Base-by-base conservation (phyloP, 2,113 vertebrate genomes). In the Setophaga coronata region DNA sequence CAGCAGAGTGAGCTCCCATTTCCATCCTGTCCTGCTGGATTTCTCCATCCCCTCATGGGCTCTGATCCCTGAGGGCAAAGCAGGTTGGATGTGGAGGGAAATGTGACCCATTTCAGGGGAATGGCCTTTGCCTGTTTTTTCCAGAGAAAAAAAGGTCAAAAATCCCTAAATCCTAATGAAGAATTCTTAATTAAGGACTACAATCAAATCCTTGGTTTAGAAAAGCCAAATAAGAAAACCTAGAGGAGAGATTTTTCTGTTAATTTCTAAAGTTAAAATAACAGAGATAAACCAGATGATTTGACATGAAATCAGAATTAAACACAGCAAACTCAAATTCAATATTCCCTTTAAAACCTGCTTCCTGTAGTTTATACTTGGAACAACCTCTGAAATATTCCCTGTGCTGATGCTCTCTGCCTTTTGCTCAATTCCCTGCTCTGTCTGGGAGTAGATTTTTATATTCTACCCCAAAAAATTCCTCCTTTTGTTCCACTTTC, bases 1-100 rank as follows among this genome's bases (percentile, higher is more conserved):
- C 14, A 74, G 43, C 10, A 97, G 91, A 29, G 57, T 96, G 96
- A 99, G 98, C 87, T 98, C 92, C 26, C 88, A 48, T 83, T 97
- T 98, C 79, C 97, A 95, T 17, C 98, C 95, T 17, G 58, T 51
- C 19, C 50, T 65, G 25, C 93, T 82, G 20, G 25, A 14, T 38
- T 82, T 76, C 67, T 67, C 54, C 50, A 11, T 36, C 42, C 73
- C 54, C 61, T 66, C 70, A 42, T 50, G 92, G 34, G 38, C 36
- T n/a, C 88, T 94, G 16, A 94, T 33, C 16, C 77, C 64, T 74
- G 96, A 72, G 90, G 19, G 82, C 42, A 91, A 96, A 90, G 10
- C 82, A 34, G 12, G 87, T 62, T 16, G 93, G 61, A 4, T 57
- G 21, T 0, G 74, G 57, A 95, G 28, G 17, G 83, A 82, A 61